phyloP scores from a whole-genome alignment of 2,888 invertebrate genomes.

The Dryadula phaetusa region DNA sequence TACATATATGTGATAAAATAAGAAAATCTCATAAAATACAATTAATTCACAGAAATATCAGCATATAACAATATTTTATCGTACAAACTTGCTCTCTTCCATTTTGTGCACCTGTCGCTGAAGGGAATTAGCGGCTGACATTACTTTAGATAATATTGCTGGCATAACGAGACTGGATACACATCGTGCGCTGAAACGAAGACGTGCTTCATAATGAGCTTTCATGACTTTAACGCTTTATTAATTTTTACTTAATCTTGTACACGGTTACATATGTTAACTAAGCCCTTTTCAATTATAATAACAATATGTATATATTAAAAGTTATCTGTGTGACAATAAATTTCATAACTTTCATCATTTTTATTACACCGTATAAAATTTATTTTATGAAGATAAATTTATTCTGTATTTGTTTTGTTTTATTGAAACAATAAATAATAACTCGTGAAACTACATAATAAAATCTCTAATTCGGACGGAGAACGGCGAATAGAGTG shows the following conservation, averaged over 20 bases:
- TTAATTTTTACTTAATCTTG: not conserved
- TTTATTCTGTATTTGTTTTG: too few species aligned
- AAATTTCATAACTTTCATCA: too few species aligned
- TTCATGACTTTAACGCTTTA: not conserved
- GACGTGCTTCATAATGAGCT: not conserved
- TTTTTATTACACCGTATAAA: too few species aligned
- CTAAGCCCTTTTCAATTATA: too few species aligned
- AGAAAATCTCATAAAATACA: not conserved
- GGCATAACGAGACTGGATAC: conserved; percentile 12
- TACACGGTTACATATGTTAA: not conserved
- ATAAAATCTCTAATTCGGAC: too few species aligned
- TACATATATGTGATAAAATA: too few species aligned
- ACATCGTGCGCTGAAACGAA: conserved; percentile 4
- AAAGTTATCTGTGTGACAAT: too few species aligned
- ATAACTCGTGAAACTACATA: too few species aligned
- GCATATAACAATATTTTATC: conserved; percentile 1
- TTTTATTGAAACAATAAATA: too few species aligned
- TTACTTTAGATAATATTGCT: conserved; percentile 17
- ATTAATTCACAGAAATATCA: not conserved
- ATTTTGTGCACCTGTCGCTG: conserved; percentile 13
- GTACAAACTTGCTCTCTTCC: not conserved
- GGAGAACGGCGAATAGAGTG: too few species aligned
- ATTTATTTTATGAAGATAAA: too few species aligned
- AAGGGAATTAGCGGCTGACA: conserved; percentile 12
- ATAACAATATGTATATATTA: too few species aligned